Conservation (phyloP, 2,888 invertebrate genomes). For the Caenorhabditis japonica region DNA sequence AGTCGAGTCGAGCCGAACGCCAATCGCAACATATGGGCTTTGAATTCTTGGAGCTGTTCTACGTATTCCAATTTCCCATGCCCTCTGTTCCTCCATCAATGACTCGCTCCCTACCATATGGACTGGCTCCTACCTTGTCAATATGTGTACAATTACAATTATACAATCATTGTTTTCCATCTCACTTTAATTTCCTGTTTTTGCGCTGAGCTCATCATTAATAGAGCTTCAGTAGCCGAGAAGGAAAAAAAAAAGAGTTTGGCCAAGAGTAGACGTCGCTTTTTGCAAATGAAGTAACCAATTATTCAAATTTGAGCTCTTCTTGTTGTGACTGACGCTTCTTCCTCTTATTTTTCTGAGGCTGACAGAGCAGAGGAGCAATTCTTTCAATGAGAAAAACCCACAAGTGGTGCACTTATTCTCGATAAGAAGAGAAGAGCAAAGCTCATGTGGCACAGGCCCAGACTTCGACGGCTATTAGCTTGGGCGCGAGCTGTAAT, state of each 20-base stretch:
- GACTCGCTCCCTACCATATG: conserved; percentile 25
- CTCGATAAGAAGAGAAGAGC: too few relatives aligned
- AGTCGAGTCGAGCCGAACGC: too few relatives aligned
- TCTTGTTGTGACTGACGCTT: conserved; percentile 29
- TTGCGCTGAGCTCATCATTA: not conserved
- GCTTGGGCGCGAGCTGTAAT: too few relatives aligned
- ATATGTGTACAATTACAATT: too few relatives aligned
- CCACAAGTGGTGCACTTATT: too few relatives aligned
- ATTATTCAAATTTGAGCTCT: conserved; percentile 49
- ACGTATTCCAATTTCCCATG: conserved; percentile 29
- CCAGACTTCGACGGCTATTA: too few relatives aligned
- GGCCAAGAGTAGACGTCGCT: not conserved
- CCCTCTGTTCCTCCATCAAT: conserved; percentile 31
- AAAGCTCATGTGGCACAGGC: too few relatives aligned
- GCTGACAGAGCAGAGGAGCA: too few relatives aligned
- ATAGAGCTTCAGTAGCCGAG: not conserved
- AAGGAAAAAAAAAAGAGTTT: not conserved
- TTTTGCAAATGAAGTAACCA: conserved; percentile 46
- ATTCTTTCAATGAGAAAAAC: too few relatives aligned
- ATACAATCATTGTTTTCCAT: not conserved
- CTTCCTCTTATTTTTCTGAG: too few relatives aligned
- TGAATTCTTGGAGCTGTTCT: too few relatives aligned
- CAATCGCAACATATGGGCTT: too few relatives aligned
- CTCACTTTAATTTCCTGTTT: conserved; percentile 18
- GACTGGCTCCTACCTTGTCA: conserved; percentile 4